Conservation (phyloP, 2,888 invertebrate genomes). For the Drosophila silvestris region DNA sequence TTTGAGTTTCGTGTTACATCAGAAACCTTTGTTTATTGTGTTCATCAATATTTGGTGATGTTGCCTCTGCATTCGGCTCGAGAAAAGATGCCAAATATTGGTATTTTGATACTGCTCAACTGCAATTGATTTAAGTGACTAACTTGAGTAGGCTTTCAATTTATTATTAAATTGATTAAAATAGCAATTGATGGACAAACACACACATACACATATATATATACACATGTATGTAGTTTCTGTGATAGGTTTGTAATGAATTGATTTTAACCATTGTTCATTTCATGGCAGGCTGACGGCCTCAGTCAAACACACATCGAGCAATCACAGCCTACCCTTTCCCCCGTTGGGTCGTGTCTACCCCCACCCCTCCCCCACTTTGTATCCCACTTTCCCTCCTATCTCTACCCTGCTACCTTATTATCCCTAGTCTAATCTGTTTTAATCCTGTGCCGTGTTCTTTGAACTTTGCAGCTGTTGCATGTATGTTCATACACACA, state of each 20-base stretch:
- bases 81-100: neutral
- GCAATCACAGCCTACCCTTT: conserved; percentile 26
- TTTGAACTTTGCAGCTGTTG: conserved; percentile 70
- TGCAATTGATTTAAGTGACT: conserved; percentile 21
- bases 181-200: conserved; percentile 18
- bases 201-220: neutral
- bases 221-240: neutral
- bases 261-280: conserved; percentile 31
- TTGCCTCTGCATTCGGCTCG: neutral
- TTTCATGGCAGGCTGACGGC: conserved; percentile 29
- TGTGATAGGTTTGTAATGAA: conserved; percentile 43
- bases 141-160: conserved; percentile 22
- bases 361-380: no score
- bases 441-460: conserved; percentile 61
- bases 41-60: neutral
- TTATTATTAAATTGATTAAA: conserved; percentile 16
- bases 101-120: neutral
- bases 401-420: neutral
- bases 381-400: no score
- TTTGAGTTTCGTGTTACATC: neutral
- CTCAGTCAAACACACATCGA: neutral
- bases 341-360: neutral
- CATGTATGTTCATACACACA: conserved; percentile 14
- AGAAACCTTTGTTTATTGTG: neutral
- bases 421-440: conserved; percentile 48